Evolutionary conservation across 2,888 invertebrate genomes (phyloP).

Genomic region (Strigamia crassipes): DNA sequence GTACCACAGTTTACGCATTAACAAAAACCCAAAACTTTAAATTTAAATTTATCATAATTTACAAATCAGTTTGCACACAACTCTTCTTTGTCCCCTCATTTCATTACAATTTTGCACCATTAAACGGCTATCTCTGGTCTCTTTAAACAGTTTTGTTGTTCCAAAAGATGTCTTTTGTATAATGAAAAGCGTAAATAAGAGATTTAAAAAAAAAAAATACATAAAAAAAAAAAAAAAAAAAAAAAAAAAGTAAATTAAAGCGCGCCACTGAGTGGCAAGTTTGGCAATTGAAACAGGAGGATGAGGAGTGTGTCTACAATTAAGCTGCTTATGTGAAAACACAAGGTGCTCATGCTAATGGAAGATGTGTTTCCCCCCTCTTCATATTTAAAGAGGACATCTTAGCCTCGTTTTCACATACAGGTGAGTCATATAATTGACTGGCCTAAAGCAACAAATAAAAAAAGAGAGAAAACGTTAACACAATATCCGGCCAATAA

Average conservation of each 20-base stretch:
- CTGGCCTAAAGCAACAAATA: not conserved
- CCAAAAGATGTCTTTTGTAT: not conserved
- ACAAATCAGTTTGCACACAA: not conserved
- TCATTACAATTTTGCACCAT: not conserved
- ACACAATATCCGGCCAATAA: constrained; percentile 30
- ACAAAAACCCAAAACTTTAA: not conserved
- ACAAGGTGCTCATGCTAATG: constrained; percentile 27
- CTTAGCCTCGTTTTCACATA: constrained; percentile 10
- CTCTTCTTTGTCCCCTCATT: not conserved
- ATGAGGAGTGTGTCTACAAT: constrained; percentile 29
- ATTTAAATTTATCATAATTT: not conserved
- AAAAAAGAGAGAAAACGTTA: not conserved
- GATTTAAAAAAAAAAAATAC: not conserved
- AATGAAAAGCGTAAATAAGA: not conserved
- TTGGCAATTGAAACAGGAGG: constrained; percentile 1
- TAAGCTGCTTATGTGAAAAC: constrained; percentile 30
- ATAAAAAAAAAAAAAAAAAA: not conserved
- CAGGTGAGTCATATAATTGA: constrained; percentile 22
- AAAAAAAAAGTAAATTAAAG: not conserved
- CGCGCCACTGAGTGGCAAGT: constrained; percentile 15
- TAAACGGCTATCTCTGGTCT: not conserved
- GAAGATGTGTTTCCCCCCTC: constrained; percentile 25
- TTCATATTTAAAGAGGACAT: constrained; percentile 30
- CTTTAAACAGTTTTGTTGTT: constrained; percentile 12
- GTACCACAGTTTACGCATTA: too few relatives aligned